Evolutionary conservation across 2,888 invertebrate species (phyloP), one percentile per base, ranked within the genome.

Genomic region (Operophtera brumata): DNA sequence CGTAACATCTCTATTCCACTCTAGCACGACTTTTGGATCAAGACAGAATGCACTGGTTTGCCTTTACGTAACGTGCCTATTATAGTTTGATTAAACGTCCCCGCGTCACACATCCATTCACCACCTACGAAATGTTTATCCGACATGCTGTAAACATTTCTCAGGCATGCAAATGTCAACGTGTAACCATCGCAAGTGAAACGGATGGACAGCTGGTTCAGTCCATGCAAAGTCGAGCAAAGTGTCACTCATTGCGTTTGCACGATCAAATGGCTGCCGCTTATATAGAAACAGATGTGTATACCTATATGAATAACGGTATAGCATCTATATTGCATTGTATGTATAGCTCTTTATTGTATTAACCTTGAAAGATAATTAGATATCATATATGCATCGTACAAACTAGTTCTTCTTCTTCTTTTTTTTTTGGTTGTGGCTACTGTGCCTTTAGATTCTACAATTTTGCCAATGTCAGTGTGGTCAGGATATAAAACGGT

Each of bases 81-180:
- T 58, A 62, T 47, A 62, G 62, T 59, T 69, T 71, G 73, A 75
- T 74, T 73, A 72, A 75, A 69, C 59, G 65, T 62, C 57, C 39
- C 57, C 50, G 11, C 54, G 49, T 57, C 55, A 51, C 47, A 53
- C 55, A 55, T 57, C 52, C 41, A 51, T 58, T 40, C 52, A 53
- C 59, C 59, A 63, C 71, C 67, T 67, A 66, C 68, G 63, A 59
- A 59, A 53, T 62, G 64, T 68, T 47, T 51, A 56, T 69, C 61
- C 64, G 62, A 69, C 66, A 67, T 65, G 69, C 71, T 71, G 75
- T 74, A 77, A 80, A 82, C 80, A 79, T 83, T 72, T 80, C 79
- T 80, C 75, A 75, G 73, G 73, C 80, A 84, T 83, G 84, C 84
- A 86, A 88, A 86, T 86, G 80, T 83, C 81, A 78, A 62, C 56